Evolutionary conservation across 2,888 invertebrate species (phyloP), one percentile per base, ranked within the genome.

Genomic region (Himalopsyche anomala): DNA sequence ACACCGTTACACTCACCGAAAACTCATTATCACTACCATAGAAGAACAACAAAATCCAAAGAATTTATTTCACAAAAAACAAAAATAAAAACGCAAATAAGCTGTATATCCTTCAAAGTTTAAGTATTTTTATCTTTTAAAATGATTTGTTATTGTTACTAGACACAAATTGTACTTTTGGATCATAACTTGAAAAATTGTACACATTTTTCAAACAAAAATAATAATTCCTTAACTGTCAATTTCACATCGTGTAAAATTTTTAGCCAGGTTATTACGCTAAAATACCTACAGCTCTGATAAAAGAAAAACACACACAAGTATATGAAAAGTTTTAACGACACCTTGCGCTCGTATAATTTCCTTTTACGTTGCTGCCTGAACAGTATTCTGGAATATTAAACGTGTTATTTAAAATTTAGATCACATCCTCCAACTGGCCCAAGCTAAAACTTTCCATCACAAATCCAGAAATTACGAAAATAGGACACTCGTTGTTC

Each of bases 311-410:
- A n/a, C 62, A 28, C 19, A 62, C 62, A 62, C 62, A 62, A 62
- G 62, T 62, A 62, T 62, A 62, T 62, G 19, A 62, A 62, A 62
- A 62, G 62, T 62, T 62, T 62, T 62, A 62, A 62, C 62, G 62
- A 62, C 62, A 62, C 62, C 62, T 62, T 62, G 62, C 62, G 62
- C 62, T 62, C 62, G 62, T 62, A 62, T 62, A 62, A 62, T 62
- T 62, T 62, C 62, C 19, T 28, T 62, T 62, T 62, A 62, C 62
- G 62, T 28, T 62, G 62, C 62, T 62, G 28, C 62, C 28, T 56
- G 62, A 62, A 62, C 28, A 62, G 62, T 62, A 62, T 62, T 62
- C 62, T 62, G 62, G 62, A 62, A 62, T 62, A 62, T 62, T 62
- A 62, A 62, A 62, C 62, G 62, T 62, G 62, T 62, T 62, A 62